A percentile compares a stretch with the other conserved stretches of the same genome.
Evolutionary conservation across 2,797 vertebrate species (phyloP).

Genomic region (Eleutherodactylus coqui): DNA sequence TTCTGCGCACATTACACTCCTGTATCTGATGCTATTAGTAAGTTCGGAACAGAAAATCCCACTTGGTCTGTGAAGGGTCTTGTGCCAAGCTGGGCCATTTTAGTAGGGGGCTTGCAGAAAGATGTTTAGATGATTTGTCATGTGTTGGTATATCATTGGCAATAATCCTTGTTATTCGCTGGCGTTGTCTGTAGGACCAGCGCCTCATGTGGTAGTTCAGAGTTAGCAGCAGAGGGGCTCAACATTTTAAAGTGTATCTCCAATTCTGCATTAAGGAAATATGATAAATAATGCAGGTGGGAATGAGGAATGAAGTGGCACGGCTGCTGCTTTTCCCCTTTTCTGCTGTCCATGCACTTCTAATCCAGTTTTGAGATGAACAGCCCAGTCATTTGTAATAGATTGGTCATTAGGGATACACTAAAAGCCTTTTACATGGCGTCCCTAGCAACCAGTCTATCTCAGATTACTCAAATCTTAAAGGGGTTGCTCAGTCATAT

Average conservation of each 20-base stretch:
- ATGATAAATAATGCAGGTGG: background rate
- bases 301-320: background rate
- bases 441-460: background rate
- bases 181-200: background rate
- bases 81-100: background rate
- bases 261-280: background rate
- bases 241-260: background rate
- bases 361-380: background rate
- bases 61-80: background rate
- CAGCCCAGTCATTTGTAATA: background rate
- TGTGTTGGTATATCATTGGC: background rate
- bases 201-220: background rate
- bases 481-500: too few species aligned
- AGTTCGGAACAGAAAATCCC: background rate
- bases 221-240: background rate
- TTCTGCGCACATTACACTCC: background rate
- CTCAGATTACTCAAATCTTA: background rate
- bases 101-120: background rate
- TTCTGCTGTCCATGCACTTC: background rate
- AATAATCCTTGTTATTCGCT: background rate
- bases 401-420: background rate
- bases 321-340: background rate
- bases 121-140: background rate
- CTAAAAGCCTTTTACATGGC: background rate
- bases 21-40: background rate